Evolutionary conservation across 2,797 vertebrate species (phyloP).

Genomic region (Nasua narica): DNA sequence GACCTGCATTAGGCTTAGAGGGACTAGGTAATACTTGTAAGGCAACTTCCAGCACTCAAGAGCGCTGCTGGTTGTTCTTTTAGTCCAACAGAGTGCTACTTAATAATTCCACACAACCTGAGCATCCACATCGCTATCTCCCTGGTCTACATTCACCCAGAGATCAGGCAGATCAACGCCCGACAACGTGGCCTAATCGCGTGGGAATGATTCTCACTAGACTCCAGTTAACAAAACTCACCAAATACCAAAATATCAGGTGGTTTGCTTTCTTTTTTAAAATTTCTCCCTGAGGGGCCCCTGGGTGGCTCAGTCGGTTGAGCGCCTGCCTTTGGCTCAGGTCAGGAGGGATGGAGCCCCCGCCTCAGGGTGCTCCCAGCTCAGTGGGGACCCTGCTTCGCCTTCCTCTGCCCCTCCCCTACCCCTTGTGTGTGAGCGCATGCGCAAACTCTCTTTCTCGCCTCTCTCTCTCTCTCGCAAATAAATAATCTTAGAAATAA

Average conservation of each 20-base stretch:
- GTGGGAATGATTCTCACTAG: neutral
- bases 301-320: neutral
- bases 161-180: neutral
- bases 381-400: neutral
- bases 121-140: neutral
- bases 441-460: neutral
- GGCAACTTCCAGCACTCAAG: neutral
- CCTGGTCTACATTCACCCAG: neutral
- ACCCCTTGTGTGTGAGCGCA: rapidly evolving
- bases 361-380: rapidly evolving
- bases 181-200: neutral
- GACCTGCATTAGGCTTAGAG: neutral
- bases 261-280: conserved; percentile 8
- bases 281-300: neutral
- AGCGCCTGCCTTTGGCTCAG: neutral
- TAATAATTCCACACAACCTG: conserved; percentile 24
- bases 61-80: neutral
- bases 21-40: neutral
- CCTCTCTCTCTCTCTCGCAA: neutral
- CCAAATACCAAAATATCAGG: neutral
- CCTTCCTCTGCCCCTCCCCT: neutral
- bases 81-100: neutral
- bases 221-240: neutral
- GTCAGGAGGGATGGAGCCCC: neutral
- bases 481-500: neutral